Percentiles rank a stretch among this genome's conserved stretches.
Conservation (phyloP, 2,888 invertebrate species). For the Ennomos quercinarius region DNA sequence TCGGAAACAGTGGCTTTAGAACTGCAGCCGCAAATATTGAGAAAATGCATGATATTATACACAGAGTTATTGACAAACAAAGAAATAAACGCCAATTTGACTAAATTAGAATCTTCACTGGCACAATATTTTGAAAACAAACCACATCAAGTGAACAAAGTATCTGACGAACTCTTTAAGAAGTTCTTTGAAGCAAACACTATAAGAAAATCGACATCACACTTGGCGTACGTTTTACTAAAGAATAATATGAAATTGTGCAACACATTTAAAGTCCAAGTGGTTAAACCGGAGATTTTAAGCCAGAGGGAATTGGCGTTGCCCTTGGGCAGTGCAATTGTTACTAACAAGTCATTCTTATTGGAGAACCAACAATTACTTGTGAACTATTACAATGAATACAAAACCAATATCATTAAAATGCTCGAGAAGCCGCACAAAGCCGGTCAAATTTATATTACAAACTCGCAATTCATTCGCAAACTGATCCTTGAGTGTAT, state of each 20-base stretch:
- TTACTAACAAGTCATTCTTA: slow-evolving; percentile 69
- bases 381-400: slow-evolving; percentile 82
- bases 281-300: slow-evolving; percentile 73
- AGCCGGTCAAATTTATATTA: slow-evolving; percentile 87
- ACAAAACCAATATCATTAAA: slow-evolving; percentile 87
- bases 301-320: slow-evolving; percentile 87
- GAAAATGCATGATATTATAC: slow-evolving; percentile 73
- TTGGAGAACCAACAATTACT: slow-evolving; percentile 77
- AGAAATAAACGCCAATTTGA: slow-evolving; percentile 74
- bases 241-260: slow-evolving; percentile 80
- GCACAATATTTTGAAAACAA: slow-evolving; percentile 85
- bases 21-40: slow-evolving; percentile 63
- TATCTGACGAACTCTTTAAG: slow-evolving; percentile 83
- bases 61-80: slow-evolving; percentile 69
- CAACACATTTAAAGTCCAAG: slow-evolving; percentile 74
- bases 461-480: slow-evolving; percentile 84
- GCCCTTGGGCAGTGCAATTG: slow-evolving; percentile 83
- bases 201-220: slow-evolving; percentile 84
- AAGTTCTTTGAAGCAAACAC: slow-evolving; percentile 80
- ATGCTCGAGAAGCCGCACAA: slow-evolving; percentile 89
- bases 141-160: slow-evolving; percentile 83
- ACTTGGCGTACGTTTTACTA: slow-evolving; percentile 85
- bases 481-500: slow-evolving; percentile 86
- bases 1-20: slow-evolving; percentile 62
- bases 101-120: slow-evolving; percentile 83